Percentiles rank a stretch among this genome's conserved stretches.
phyloP scores from a whole-genome alignment of 2,113 vertebrate species.

The Cacatua alba region DNA sequence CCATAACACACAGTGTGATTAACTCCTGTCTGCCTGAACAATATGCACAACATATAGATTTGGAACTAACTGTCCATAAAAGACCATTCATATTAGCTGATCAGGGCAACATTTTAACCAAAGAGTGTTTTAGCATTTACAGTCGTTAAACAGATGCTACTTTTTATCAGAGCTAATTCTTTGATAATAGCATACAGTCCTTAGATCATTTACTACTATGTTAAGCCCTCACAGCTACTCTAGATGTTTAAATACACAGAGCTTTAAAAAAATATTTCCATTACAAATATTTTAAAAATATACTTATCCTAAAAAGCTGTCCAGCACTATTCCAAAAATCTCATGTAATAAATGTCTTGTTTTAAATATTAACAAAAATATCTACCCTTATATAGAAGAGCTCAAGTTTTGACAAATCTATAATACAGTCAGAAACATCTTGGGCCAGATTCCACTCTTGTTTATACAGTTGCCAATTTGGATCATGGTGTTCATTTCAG shows the following conservation, averaged over 20 bases:
- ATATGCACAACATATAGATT: not conserved
- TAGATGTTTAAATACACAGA: conserved; percentile 41
- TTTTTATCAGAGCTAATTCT: conserved; percentile 20
- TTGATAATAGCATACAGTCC: not conserved
- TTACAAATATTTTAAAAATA: conserved; percentile 72
- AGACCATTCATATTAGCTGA: not conserved
- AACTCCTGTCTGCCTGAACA: not conserved
- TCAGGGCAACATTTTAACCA: conserved; percentile 24
- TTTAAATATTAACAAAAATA: conserved; percentile 62
- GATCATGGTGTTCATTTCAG: not conserved
- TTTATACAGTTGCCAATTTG: conserved; percentile 8
- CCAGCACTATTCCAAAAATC: conserved; percentile 65
- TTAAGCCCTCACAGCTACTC: conserved; percentile 25
- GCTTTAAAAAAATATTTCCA: conserved; percentile 72
- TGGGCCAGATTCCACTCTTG: conserved; percentile 39
- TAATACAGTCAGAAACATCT: not conserved
- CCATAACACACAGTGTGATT: not conserved
- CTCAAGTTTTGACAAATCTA: conserved; percentile 31
- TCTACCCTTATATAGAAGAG: conserved; percentile 30
- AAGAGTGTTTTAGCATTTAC: conserved; percentile 15
- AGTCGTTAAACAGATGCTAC: conserved; percentile 24
- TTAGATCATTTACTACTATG: not conserved
- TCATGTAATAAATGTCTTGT: conserved; percentile 52
- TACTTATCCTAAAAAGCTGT: conserved; percentile 71
- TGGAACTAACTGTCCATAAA: not conserved